phyloP scores from a whole-genome alignment of 2,113 vertebrate genomes.

The Triplophysa rosa region DNA sequence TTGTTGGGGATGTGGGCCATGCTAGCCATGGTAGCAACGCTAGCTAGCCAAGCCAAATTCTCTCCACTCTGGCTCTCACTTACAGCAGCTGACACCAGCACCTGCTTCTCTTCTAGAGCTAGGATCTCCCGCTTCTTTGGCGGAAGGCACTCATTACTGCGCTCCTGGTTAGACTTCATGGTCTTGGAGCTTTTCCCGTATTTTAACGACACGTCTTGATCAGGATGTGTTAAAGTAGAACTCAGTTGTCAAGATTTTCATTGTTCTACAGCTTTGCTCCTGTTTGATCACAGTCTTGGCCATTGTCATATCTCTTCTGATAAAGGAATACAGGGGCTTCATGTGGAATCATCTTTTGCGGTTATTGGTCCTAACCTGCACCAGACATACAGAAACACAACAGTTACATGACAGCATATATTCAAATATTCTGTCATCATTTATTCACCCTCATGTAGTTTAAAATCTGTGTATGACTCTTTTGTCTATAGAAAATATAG shows the following conservation, averaged over 20 bases:
- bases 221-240: constrained; percentile 3
- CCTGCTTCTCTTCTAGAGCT: constrained; percentile 87
- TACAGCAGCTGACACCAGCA: constrained; percentile 71
- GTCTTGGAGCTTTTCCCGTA: constrained; percentile 58
- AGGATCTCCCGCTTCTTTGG: constrained; percentile 98
- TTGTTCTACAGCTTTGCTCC: constrained; percentile 9
- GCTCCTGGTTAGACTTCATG: constrained; percentile 98
- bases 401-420: neutral
- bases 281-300: neutral
- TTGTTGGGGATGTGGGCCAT: constrained; percentile 63
- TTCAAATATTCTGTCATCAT: neutral
- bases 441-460: too few species aligned
- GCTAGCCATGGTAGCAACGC: constrained; percentile 77
- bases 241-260: constrained; percentile 63
- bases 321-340: constrained; percentile 78
- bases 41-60: constrained; percentile 89
- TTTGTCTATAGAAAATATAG: too few species aligned
- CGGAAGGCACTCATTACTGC: constrained; percentile 97
- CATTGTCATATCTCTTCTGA: constrained; percentile 70
- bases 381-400: constrained; percentile 59
- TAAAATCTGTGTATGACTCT: too few species aligned
- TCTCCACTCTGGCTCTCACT: constrained; percentile 81
- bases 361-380: constrained; percentile 69
- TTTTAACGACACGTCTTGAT: constrained; percentile 59
- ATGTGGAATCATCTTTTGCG: constrained; percentile 96